Percentiles rank a stretch among this genome's conserved stretches.
Conservation (phyloP, 2,797 vertebrate species). For the Aldrovandia affinis region DNA sequence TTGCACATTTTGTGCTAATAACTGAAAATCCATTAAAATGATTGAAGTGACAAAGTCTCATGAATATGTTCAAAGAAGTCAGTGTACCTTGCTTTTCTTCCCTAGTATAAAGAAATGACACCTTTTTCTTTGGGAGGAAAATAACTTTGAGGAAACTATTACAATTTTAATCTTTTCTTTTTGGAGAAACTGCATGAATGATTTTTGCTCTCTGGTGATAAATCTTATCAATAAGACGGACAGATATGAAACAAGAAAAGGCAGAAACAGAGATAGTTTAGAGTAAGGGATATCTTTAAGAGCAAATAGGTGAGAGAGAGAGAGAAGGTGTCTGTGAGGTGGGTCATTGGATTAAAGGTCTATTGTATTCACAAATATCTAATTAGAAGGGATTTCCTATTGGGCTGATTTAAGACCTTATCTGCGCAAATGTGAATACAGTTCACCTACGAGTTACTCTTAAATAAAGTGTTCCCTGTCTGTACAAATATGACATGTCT, state of each 20-base stretch:
- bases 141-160: constrained; percentile 29
- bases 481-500: constrained; percentile 57
- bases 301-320: constrained; percentile 56
- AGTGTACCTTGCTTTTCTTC: constrained; percentile 42
- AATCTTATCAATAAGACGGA: constrained; percentile 55
- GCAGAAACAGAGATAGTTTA: constrained; percentile 46
- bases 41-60: constrained; percentile 61
- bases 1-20: constrained; percentile 63
- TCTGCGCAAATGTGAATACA: constrained; percentile 80
- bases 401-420: constrained; percentile 79
- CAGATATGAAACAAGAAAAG: constrained; percentile 59
- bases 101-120: constrained; percentile 53
- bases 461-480: constrained; percentile 70
- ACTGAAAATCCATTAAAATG: constrained; percentile 64
- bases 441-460: constrained; percentile 69
- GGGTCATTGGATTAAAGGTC: constrained; percentile 80
- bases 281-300: constrained; percentile 65
- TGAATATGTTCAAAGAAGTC: constrained; percentile 65
- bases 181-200: constrained; percentile 28
- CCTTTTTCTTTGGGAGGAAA: constrained; percentile 37
- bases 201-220: constrained; percentile 49
- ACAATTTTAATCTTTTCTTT: constrained; percentile 19
- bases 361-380: constrained; percentile 83
- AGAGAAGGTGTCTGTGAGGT: constrained; percentile 52
- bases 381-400: constrained; percentile 84